phyloP scores from a whole-genome alignment of 1,140 invertebrate species.

The Dendroctonus valens region DNA sequence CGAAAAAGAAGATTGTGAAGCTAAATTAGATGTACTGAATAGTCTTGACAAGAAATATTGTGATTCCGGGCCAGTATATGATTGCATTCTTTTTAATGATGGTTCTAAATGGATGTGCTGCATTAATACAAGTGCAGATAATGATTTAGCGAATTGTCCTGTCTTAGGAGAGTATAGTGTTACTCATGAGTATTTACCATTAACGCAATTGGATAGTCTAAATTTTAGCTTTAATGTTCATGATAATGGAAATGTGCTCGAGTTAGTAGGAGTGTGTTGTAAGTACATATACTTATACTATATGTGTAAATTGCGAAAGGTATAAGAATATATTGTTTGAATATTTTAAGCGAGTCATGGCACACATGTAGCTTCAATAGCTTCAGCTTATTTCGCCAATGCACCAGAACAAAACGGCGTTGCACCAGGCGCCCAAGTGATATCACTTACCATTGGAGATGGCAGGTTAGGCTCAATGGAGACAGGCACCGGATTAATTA shows the following conservation, averaged over 20 bases:
- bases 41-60: slow-evolving; percentile 80
- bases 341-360: slow-evolving; percentile 79
- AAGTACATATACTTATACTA: slow-evolving; percentile 53
- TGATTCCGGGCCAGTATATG: slow-evolving; percentile 86
- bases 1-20: slow-evolving; percentile 86
- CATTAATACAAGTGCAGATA: slow-evolving; percentile 82
- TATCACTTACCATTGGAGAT: slow-evolving; percentile 90
- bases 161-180: slow-evolving; percentile 82
- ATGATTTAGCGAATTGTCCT: slow-evolving; percentile 73
- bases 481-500: slow-evolving; percentile 86
- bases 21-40: slow-evolving; percentile 79
- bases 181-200: slow-evolving; percentile 75
- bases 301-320: background rate
- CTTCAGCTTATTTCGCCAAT: slow-evolving; percentile 88
- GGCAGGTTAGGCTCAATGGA: slow-evolving; percentile 90
- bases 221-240: slow-evolving; percentile 93
- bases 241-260: slow-evolving; percentile 86
- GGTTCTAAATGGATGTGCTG: slow-evolving; percentile 80
- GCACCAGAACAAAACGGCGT: slow-evolving; percentile 89
- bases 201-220: slow-evolving; percentile 77
- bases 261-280: slow-evolving; percentile 93
- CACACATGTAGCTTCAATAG: slow-evolving; percentile 95
- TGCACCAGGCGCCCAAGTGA: slow-evolving; percentile 94
- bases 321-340: background rate
- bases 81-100: slow-evolving; percentile 92